Base-by-base conservation (phyloP, 2,888 invertebrate species). In the Dastarcus helophoroides region DNA sequence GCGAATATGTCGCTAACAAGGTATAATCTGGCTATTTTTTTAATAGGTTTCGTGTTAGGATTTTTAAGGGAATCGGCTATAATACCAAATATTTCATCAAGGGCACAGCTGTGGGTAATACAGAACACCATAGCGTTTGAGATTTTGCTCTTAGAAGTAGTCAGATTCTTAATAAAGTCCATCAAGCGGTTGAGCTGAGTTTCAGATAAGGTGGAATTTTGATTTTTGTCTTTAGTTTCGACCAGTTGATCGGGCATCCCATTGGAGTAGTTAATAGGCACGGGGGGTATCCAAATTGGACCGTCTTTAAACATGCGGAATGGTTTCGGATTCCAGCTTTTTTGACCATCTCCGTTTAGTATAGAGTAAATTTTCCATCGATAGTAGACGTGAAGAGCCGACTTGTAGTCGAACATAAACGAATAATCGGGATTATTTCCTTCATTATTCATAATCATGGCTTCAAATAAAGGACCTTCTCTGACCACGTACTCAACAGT, bases 391-490 rank as follows among this genome's bases (percentile, higher is more conserved):
- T 97, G 97, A 6, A 88, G 86, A 0, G 93, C 86, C 47, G 86
- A 83, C 14, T 48, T 44, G 26, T 43, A 45, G 60, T 98, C 95
- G 64, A 94, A 97, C 37, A 99, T 70, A 68, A 99, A 98, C 71
- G 85, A 79, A 67, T 84, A 98, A 62, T 83, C 76, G 0, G 93
- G 90, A 67, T 98, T 99, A 60, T 79, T 85, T 43, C 91, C 73
- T 70, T 98, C 97, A 48, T 84, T 76, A 63, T 89, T 90, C 94
- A 98, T 98, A 33, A 99, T 86, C 72, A 95, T 83, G 2, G 95
- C 95, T 63, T 98, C 98, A 66, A 99, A 98, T 80, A 93, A 82
- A 2, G 97, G 94, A 1, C 98, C 98, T 65, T 98, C 95, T 42
- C 93, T 76, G 45, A 97, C 85, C 39, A 98, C 94, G 71, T 94